Evolutionary conservation across 2,888 invertebrate species (phyloP), one percentile per base, ranked within the genome.

Genomic region (Cheilosia impressa): DNA sequence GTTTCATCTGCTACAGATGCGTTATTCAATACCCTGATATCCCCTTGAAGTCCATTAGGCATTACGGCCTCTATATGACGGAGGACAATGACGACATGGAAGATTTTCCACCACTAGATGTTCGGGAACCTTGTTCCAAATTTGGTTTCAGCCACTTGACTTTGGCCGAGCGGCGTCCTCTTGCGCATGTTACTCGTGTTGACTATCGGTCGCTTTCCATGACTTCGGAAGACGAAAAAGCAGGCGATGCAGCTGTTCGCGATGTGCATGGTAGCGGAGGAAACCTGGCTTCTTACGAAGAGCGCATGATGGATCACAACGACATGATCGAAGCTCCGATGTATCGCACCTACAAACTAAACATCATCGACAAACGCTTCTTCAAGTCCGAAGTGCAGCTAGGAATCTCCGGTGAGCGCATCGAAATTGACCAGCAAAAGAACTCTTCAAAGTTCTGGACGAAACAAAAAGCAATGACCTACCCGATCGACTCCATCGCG

Each of bases 111-210:
- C 96, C 96, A 88, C 93, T 99, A 13, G 98, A 98, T 90, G 94
- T 96, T 15, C 94, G 95, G 82, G 98, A 99, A 92, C 96, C 96
- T 1, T 96, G 98, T 88, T 96, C 96, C 0, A 98, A 98, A 92
- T 99, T 98, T 92, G 97, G 97, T 34, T 98, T 99, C 91, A 95
- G 95, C 13, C 96, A 96, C 89, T 93, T 99, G 15, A 98, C 98
- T 5, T 93, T 99, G 17, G 96, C 98, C 0, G 97, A 98, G 91
- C 94, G 96, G 1, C 89, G 91, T 2, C 90, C 91, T 0, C 72
- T 90, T 53, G 90, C 90, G 2, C 89, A 90, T 1, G 89, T 91
- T 2, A 91, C 90, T 1, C 89, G 90, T n/a, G 87, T 91, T 10
- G 92, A 92, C 55, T 91, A 90, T 79, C 89, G 90, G 24, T 90